Percentiles rank a stretch among this genome's conserved stretches.
Conservation (phyloP, 2,113 vertebrate genomes). For the Solea senegalensis region DNA sequence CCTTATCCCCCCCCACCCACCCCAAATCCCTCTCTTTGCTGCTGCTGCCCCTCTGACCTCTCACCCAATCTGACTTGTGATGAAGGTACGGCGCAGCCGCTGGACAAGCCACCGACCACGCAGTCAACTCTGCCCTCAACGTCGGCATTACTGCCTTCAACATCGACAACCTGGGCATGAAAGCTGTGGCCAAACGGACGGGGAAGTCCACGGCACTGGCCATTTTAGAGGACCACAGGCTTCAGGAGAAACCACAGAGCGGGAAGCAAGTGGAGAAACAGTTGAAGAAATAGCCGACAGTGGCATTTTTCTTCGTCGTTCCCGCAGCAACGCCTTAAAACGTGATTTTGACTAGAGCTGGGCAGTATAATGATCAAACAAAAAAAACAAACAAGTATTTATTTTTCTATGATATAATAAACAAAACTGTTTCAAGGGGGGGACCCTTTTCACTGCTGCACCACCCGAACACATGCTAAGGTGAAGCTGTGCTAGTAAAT, state of each 20-base stretch:
- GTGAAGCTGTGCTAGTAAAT: no score
- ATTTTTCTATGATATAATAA: no score
- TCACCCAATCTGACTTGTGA: conserved; percentile 56
- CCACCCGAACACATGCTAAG: no score
- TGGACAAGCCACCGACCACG: conserved; percentile 91
- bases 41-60: conserved; percentile 14
- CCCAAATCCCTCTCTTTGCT: conserved; percentile 5
- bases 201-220: conserved; percentile 90
- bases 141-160: conserved; percentile 94
- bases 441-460: no score
- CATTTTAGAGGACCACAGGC: conserved; percentile 91
- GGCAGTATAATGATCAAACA: no score
- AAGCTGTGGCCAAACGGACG: conserved; percentile 93
- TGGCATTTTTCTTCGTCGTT: background rate
- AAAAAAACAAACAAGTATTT: no score
- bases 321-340: conserved; percentile 63
- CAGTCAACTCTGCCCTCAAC: conserved; percentile 94
- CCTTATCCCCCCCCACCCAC: conserved; percentile 17
- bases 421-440: no score
- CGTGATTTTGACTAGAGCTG: no score
- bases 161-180: conserved; percentile 94
- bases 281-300: conserved; percentile 52
- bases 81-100: conserved; percentile 92
- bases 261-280: conserved; percentile 58
- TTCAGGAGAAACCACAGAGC: conserved; percentile 75